Percentiles rank a stretch among this genome's conserved stretches.
Evolutionary conservation across 2,113 vertebrate genomes (phyloP).

Genomic region (Mellivora capensis): DNA sequence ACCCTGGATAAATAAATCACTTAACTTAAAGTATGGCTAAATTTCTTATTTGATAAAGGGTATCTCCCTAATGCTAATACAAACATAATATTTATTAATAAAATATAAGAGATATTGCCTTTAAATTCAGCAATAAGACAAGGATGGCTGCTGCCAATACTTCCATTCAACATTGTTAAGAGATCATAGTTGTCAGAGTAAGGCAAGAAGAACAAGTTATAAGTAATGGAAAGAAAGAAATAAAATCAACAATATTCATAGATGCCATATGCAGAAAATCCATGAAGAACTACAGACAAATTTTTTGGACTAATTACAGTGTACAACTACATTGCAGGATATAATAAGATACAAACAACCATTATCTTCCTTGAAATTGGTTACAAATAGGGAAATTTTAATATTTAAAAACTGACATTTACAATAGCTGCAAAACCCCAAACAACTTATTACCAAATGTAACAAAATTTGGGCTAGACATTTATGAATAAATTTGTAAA

Average conservation of each 20-base stretch:
- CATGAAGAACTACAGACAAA: neutral
- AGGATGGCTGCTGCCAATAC: neutral
- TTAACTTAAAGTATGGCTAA: neutral
- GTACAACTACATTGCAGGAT: neutral
- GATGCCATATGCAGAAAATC: neutral
- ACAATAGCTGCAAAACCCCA: neutral
- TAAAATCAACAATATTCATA: neutral
- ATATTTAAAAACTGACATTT: neutral
- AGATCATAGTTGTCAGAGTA: neutral
- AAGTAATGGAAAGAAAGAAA: neutral
- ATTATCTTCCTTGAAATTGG: neutral
- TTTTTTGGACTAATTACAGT: neutral
- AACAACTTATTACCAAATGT: neutral
- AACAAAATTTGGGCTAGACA: neutral
- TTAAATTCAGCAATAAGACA: conserved; percentile 31
- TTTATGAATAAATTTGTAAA: neutral
- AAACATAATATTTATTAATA: neutral
- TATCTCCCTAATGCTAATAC: neutral
- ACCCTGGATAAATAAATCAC: neutral
- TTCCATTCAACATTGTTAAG: neutral
- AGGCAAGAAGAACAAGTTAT: neutral
- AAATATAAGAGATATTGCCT: neutral
- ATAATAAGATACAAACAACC: neutral
- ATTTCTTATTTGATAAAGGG: neutral
- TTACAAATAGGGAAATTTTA: neutral